Conservation (phyloP, 2,113 vertebrate species). For the Larimichthys crocea region DNA sequence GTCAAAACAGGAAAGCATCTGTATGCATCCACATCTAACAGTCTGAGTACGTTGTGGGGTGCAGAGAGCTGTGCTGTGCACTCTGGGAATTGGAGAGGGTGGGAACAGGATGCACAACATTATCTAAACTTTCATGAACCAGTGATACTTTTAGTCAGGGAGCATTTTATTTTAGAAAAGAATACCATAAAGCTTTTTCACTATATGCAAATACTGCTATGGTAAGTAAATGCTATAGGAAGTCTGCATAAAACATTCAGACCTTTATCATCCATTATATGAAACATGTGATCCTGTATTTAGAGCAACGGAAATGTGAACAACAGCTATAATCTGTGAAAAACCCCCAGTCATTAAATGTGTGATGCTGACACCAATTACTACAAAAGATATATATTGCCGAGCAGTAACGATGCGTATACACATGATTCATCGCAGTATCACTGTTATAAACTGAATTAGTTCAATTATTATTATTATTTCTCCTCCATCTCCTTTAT, state of each 20-base stretch:
- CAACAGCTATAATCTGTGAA: not conserved
- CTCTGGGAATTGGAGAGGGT: not conserved
- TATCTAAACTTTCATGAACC: not conserved
- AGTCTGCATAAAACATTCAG: not conserved
- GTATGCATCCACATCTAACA: slow-evolving; percentile 29
- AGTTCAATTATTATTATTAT: not conserved
- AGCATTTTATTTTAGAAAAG: not conserved
- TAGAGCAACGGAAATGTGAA: not conserved
- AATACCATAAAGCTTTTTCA: not conserved
- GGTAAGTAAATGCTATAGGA: too few relatives aligned
- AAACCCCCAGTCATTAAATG: not conserved
- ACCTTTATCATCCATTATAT: not conserved
- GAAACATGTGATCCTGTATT: not conserved
- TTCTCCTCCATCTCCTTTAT: not conserved
- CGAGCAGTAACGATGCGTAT: not conserved
- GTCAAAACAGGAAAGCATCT: slow-evolving; percentile 65
- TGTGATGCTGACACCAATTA: not conserved
- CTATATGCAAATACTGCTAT: too few relatives aligned
- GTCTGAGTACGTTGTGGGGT: slow-evolving; percentile 24
- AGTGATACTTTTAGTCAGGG: not conserved
- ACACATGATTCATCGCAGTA: not conserved
- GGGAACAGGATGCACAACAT: slow-evolving; percentile 16
- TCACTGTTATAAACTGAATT: not conserved
- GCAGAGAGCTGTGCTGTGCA: not conserved
- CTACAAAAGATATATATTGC: not conserved